A percentile compares a stretch with the other conserved stretches of the same genome.
Evolutionary conservation across 1,140 invertebrate species (phyloP).

Genomic region (Bombus cullumanus): DNA sequence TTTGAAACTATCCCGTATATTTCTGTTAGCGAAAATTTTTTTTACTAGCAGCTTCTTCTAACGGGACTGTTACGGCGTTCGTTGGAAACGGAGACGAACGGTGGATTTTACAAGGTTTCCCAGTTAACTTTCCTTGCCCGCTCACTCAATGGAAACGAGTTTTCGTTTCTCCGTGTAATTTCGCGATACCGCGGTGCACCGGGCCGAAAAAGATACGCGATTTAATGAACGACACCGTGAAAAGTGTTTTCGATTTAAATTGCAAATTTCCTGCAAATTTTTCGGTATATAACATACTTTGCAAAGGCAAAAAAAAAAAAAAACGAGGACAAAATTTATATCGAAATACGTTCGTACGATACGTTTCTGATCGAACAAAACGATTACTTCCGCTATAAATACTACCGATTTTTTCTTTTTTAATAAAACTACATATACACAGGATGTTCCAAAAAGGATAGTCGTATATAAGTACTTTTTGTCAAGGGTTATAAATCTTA

Average conservation of each 20-base stretch:
- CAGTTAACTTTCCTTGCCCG: neutral
- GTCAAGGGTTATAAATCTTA: neutral
- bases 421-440: no score
- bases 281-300: neutral
- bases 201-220: neutral
- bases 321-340: no score
- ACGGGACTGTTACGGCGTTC: neutral
- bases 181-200: neutral
- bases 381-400: no score
- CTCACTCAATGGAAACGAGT: neutral
- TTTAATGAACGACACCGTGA: neutral
- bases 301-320: neutral
- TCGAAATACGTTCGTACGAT: no score
- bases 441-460: no score
- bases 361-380: no score
- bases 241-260: slow-evolving; percentile 17
- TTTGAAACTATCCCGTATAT: neutral
- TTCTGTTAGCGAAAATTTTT: neutral
- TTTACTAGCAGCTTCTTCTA: neutral
- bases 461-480: no score
- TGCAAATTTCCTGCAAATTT: neutral
- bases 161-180: neutral
- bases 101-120: neutral
- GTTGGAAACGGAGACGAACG: neutral
- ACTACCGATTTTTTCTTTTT: no score